Base-by-base conservation (phyloP, 2,113 vertebrate genomes). In the Fregetta grallaria region DNA sequence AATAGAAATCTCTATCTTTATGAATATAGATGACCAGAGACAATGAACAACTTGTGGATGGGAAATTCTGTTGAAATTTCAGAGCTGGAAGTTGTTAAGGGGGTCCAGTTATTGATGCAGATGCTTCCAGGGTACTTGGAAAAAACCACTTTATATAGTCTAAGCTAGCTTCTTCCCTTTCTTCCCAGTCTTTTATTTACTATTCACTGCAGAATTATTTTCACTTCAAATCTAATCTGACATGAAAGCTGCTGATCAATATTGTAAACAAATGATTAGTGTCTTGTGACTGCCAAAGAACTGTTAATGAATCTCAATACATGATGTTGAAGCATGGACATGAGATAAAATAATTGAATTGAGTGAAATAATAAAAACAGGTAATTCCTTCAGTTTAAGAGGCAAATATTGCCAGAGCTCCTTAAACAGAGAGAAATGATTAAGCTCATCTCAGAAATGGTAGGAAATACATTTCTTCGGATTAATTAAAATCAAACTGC, bases 211-310 rank as follows among this genome's bases (percentile, higher is more conserved):
- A 80, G 52, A 72, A 94, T 84, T 86, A 93, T 74, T 96, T 93
- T 92, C 79, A 91, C 40, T 93, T 77, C 34, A 80, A 84, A 78
- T 62, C 66, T 68, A 94, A 92, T 82, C 78, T 83, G 86, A 95
- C 68, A 89, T 19, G 80, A 94, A 95, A 94, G 73, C 83, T 91
- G 95, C 36, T 70, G 80, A 95, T 97, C 91, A 82, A 94, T 96
- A 96, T 52, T 84, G 86, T 78, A 92, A 97, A 97, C 73, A 95
- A 83, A 93, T 84, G 76, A 96, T 94, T 94, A 91, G 73, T 66
- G 80, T 95, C 91, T 84, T 91, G 63, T 88, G 91, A 81, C 76
- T 89, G 86, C 75, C 65, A 95, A 91, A 87, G 86, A 87, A 84
- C 53, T 88, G 59, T 81, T 93, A 94, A 87, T 85, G 92, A 96